Conservation (phyloP, 2,888 invertebrate genomes). For the Cataglyphis albicans region DNA sequence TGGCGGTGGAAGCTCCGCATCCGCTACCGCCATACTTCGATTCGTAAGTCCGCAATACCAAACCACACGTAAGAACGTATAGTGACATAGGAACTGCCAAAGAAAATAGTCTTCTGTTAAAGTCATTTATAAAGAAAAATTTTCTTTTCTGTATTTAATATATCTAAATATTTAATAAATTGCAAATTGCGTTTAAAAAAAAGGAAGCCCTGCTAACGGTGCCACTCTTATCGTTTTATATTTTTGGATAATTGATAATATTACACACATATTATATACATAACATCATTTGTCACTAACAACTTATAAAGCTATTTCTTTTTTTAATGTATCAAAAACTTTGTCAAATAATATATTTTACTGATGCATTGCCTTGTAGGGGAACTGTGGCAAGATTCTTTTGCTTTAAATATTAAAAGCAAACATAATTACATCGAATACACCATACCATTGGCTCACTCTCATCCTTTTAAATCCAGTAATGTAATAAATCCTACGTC, state of each 20-base stretch:
- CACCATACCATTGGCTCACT: constrained; percentile 1
- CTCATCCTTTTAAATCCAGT: background rate
- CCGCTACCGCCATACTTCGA: constrained; percentile 84
- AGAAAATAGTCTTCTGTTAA: constrained; percentile 28
- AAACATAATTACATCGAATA: background rate
- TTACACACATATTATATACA: background rate
- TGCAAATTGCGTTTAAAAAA: background rate
- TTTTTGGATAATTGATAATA: background rate
- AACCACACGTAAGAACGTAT: constrained; percentile 68
- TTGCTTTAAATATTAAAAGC: background rate
- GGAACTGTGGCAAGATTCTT: background rate
- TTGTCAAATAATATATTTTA: background rate
- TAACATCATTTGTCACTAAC: background rate
- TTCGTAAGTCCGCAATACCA: constrained; percentile 81
- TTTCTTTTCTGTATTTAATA: background rate
- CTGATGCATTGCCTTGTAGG: background rate
- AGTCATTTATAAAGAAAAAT: background rate
- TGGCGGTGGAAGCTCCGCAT: constrained; percentile 83
- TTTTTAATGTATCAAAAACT: background rate
- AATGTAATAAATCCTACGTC: constrained; percentile 72
- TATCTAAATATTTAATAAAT: background rate
- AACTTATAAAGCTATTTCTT: background rate
- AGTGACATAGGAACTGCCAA: constrained; percentile 66
- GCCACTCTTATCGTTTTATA: background rate
- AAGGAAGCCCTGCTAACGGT: background rate